These are phyloP conservation scores for Pelodytes ibericus DNA, from an alignment of 2,797 vertebrate genomes.

Conservation along the genomic window DNA sequence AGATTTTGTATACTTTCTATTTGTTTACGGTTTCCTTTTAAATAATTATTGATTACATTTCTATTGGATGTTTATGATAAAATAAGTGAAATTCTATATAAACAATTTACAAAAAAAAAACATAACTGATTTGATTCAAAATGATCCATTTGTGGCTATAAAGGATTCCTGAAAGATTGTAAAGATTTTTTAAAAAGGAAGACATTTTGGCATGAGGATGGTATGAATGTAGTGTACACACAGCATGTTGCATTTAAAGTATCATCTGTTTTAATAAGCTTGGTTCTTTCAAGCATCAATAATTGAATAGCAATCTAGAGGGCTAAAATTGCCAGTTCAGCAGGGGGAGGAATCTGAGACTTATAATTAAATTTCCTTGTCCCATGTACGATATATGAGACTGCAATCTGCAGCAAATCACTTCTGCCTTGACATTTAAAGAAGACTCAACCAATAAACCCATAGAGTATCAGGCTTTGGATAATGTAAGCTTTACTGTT, in stretches of 20 bases:
- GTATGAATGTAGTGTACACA: too few species aligned
- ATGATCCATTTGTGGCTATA: too few species aligned
- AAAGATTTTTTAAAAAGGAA: too few species aligned
- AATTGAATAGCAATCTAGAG: slow-evolving; percentile 19
- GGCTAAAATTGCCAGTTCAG: slow-evolving; percentile 2
- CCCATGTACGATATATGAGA: slow-evolving; percentile 28
- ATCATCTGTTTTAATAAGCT: slow-evolving; percentile 13
- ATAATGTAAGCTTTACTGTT: background rate
- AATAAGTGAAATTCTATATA: too few species aligned
- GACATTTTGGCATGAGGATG: too few species aligned
- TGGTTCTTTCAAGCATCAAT: slow-evolving; percentile 28
- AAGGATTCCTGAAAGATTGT: too few species aligned
- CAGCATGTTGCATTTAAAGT: slow-evolving; percentile 16
- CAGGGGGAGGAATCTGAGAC: slow-evolving; percentile 34
- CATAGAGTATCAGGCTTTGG: background rate
- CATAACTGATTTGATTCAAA: too few species aligned
- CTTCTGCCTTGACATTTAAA: slow-evolving; percentile 10
- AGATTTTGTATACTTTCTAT: too few species aligned
- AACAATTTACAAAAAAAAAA: too few species aligned
- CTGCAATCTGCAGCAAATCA: slow-evolving; percentile 25
- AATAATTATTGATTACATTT: too few species aligned
- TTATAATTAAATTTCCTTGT: slow-evolving; percentile 41
- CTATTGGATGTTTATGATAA: too few species aligned
- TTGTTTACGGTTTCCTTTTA: too few species aligned
- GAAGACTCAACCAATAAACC: slow-evolving; percentile 1